phyloP scores from a whole-genome alignment of 2,113 vertebrate species.

The Cyanoliseus patagonus region DNA sequence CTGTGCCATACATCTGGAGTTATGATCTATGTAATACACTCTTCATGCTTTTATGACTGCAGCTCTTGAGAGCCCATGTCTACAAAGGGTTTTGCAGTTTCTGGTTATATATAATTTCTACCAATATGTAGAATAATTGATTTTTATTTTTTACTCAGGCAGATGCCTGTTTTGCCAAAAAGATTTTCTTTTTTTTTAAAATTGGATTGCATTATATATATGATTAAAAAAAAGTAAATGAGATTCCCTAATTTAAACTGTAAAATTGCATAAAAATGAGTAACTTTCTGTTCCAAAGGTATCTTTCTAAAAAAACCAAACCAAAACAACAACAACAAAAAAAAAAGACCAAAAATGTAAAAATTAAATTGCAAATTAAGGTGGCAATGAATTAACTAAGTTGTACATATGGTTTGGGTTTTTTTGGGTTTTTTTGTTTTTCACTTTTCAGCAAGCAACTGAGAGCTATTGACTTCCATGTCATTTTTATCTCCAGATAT shows the following conservation, averaged over 20 bases:
- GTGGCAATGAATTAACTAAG: background rate
- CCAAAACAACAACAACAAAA: rapidly evolving
- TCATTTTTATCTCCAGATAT: constrained; percentile 12
- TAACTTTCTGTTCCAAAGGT: background rate
- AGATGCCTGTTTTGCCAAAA: background rate
- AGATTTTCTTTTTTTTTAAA: background rate
- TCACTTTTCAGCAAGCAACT: background rate
- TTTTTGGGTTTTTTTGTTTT: background rate
- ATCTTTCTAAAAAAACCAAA: background rate
- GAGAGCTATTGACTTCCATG: background rate
- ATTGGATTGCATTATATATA: background rate
- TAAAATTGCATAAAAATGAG: background rate
- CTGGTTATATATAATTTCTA: background rate
- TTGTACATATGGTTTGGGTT: background rate
- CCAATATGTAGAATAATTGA: background rate
- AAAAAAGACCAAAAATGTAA: background rate
- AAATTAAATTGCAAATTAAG: background rate
- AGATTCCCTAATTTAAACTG: background rate
- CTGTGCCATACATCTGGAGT: background rate
- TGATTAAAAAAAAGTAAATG: background rate
- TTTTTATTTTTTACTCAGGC: background rate
- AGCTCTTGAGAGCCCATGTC: background rate
- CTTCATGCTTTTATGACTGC: background rate
- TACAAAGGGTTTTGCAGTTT: background rate
- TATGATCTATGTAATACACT: background rate